phyloP scores from a whole-genome alignment of 2,797 vertebrate genomes.

The Merluccius polli region DNA sequence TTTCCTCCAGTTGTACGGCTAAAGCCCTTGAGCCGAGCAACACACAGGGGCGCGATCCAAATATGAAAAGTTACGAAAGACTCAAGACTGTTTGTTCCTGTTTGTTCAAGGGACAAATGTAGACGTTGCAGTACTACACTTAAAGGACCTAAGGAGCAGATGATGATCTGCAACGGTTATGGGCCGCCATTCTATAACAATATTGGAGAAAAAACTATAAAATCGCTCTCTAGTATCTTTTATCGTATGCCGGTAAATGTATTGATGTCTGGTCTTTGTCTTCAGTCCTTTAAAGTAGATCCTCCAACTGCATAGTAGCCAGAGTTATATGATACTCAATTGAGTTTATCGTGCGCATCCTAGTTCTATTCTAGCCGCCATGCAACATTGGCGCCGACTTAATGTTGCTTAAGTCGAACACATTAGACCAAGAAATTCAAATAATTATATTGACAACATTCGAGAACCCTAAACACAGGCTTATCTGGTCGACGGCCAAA shows the following conservation, averaged over 20 bases:
- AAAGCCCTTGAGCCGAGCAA: slow-evolving; percentile 16
- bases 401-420: slow-evolving; percentile 38
- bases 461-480: neutral
- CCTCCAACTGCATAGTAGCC: slow-evolving; percentile 73
- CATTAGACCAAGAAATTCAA: slow-evolving; percentile 1
- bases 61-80: slow-evolving; percentile 48
- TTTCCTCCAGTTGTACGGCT: neutral
- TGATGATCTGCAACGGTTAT: slow-evolving; percentile 37
- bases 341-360: slow-evolving; percentile 51
- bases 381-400: slow-evolving; percentile 56
- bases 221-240: slow-evolving; percentile 48
- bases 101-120: slow-evolving; percentile 57
- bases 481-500: slow-evolving; percentile 48
- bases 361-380: slow-evolving; percentile 23
- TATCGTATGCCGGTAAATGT: slow-evolving; percentile 31
- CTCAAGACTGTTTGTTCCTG: slow-evolving; percentile 27
- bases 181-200: slow-evolving; percentile 39
- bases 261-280: slow-evolving; percentile 34
- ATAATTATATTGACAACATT: slow-evolving; percentile 2
- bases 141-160: slow-evolving; percentile 24
- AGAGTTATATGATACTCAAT: slow-evolving; percentile 65
- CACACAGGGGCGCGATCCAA: slow-evolving; percentile 31
- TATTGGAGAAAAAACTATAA: slow-evolving; percentile 40
- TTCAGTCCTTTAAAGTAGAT: slow-evolving; percentile 23
- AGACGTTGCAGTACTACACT: slow-evolving; percentile 20